Percentiles rank a stretch among this genome's conserved stretches.
phyloP scores from a whole-genome alignment of 2,113 vertebrate genomes.

The Pollachius pollachius region DNA sequence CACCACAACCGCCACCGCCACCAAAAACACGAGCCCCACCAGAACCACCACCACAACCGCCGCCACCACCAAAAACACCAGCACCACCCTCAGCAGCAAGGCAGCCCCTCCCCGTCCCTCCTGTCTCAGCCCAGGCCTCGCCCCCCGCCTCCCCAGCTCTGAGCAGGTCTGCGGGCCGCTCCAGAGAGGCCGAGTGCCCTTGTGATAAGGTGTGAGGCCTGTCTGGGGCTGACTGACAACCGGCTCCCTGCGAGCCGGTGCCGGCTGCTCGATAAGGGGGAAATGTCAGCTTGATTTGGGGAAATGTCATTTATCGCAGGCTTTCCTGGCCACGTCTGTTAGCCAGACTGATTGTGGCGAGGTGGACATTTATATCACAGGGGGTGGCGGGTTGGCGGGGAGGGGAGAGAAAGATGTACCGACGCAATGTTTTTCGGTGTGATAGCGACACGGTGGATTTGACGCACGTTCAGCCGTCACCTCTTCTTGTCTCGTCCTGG shows the following conservation, averaged over 20 bases:
- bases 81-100: neutral
- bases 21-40: no score
- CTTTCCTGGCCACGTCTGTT: conserved; percentile 67
- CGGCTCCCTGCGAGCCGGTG: conserved; percentile 69
- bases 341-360: conserved; percentile 67
- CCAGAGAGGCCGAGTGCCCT: conserved; percentile 66
- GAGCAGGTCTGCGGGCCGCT: conserved; percentile 55
- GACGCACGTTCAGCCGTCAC: conserved; percentile 38
- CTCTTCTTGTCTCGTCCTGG: conserved; percentile 36
- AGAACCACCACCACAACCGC: no score
- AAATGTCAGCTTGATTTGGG: conserved; percentile 78
- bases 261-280: conserved; percentile 76
- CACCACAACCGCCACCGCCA: no score
- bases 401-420: conserved; percentile 59
- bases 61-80: no score
- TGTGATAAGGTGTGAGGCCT: conserved; percentile 77
- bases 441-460: conserved; percentile 64
- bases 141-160: conserved; percentile 37
- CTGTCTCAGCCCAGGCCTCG: neutral
- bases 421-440: conserved; percentile 63
- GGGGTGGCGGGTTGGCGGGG: conserved; percentile 47
- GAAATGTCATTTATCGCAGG: conserved; percentile 77
- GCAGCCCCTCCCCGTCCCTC: neutral
- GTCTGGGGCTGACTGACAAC: conserved; percentile 78
- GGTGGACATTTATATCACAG: conserved; percentile 69